phyloP scores from a whole-genome alignment of 2,888 invertebrate species.

The Yponomeuta sedellus region DNA sequence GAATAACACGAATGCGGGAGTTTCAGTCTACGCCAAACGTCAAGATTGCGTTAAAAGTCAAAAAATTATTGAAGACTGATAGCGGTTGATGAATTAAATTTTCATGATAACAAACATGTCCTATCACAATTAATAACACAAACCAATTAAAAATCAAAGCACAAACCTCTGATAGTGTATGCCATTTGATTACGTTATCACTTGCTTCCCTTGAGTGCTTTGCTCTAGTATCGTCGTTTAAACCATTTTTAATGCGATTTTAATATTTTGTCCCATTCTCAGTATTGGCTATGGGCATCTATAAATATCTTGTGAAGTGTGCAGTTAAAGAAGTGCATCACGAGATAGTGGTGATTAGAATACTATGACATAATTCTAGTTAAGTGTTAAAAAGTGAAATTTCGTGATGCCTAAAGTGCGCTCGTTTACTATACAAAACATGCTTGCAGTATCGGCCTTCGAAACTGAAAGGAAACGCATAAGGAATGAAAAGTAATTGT shows the following conservation, averaged over 20 bases:
- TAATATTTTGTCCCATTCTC: background rate
- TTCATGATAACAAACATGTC: too few relatives aligned
- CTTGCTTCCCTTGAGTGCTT: slow-evolving; percentile 1
- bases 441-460: slow-evolving; percentile 50
- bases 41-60: slow-evolving; percentile 26
- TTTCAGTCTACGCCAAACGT: background rate
- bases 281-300: background rate
- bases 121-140: background rate
- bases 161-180: background rate
- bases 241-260: background rate
- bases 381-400: slow-evolving; percentile 30
- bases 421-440: slow-evolving; percentile 44
- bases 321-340: background rate
- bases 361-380: slow-evolving; percentile 6
- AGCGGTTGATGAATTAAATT: background rate
- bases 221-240: background rate
- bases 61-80: background rate
- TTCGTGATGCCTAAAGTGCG: slow-evolving; percentile 43
- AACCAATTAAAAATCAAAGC: background rate
- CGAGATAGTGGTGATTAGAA: slow-evolving; percentile 1
- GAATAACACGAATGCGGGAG: too few relatives aligned
- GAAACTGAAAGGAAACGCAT: slow-evolving; percentile 49
- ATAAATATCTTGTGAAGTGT: background rate
- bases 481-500: slow-evolving; percentile 47
- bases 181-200: slow-evolving; percentile 17